These are phyloP conservation scores for Caenorhabditis afra DNA, from an alignment of 2,888 invertebrate genomes.

Conservation along the genomic window DNA sequence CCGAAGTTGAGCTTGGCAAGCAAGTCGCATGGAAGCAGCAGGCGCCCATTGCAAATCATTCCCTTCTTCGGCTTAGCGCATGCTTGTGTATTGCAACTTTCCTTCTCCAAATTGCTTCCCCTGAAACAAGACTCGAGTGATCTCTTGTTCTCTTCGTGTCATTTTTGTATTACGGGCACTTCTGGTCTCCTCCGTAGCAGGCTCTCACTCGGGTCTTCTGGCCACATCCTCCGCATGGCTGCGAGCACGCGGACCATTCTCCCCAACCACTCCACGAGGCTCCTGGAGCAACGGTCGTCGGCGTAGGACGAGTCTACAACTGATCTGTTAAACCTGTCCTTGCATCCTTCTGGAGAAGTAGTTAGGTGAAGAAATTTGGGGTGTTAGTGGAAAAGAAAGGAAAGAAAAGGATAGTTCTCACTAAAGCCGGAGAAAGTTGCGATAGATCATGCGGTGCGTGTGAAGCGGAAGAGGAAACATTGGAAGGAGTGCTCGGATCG, in stretches of 20 bases:
- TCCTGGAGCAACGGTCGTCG: constrained; percentile 43
- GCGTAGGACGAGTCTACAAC: constrained; percentile 43
- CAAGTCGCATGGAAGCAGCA: constrained; percentile 78
- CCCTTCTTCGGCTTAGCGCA: constrained; percentile 68
- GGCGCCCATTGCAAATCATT: constrained; percentile 69
- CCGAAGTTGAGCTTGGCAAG: constrained; percentile 76
- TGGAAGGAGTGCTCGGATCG: constrained; percentile 45
- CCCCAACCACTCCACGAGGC: constrained; percentile 69
- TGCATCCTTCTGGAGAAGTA: neutral
- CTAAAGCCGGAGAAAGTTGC: constrained; percentile 43
- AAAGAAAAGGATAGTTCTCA: constrained; percentile 33
- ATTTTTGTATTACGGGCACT: constrained; percentile 76
- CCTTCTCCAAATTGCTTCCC: constrained; percentile 65
- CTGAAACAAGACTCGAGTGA: constrained; percentile 50
- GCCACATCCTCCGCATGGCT: constrained; percentile 74
- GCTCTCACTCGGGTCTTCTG: constrained; percentile 66
- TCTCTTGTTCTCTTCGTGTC: constrained; percentile 2
- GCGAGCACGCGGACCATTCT: constrained; percentile 68
- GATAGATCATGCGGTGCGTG: constrained; percentile 55
- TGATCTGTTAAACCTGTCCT: too few species aligned
- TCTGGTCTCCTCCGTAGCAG: constrained; percentile 74
- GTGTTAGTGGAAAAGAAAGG: constrained; percentile 26
- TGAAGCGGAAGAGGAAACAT: constrained; percentile 34
- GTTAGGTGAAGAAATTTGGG: constrained; percentile 19
- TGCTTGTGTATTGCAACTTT: constrained; percentile 71